Conservation (phyloP, 1,140 invertebrate species). For the Octopus sinensis region DNA sequence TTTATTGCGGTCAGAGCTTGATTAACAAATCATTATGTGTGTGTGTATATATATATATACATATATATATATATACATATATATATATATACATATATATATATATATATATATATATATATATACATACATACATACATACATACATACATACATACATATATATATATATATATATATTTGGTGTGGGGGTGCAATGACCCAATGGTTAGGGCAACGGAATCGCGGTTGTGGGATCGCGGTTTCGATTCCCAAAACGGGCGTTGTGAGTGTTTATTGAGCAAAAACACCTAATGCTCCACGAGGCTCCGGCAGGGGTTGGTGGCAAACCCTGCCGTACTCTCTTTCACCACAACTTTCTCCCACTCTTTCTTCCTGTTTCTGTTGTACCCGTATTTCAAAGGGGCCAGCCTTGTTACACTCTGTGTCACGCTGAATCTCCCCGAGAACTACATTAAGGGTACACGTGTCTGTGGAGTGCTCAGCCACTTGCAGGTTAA, state of each 20-base stretch:
- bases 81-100: neutral
- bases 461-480: no score
- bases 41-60: neutral
- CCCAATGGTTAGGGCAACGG: neutral
- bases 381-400: no score
- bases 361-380: no score
- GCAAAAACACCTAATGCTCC: neutral
- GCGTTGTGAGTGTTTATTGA: neutral
- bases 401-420: no score
- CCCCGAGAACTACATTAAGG: no score
- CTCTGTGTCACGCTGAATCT: no score
- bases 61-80: neutral
- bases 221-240: neutral
- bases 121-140: neutral
- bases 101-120: constrained; percentile 5
- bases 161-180: constrained; percentile 11
- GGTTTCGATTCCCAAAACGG: neutral
- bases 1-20: neutral
- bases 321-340: neutral
- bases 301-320: neutral
- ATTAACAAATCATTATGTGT: neutral
- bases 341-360: neutral
- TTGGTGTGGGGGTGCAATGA: neutral
- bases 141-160: neutral
- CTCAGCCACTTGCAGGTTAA: no score